Percentiles rank a stretch among this genome's conserved stretches.
Evolutionary conservation across 2,888 invertebrate genomes (phyloP).

Genomic region (Euplagia quadripunctaria): DNA sequence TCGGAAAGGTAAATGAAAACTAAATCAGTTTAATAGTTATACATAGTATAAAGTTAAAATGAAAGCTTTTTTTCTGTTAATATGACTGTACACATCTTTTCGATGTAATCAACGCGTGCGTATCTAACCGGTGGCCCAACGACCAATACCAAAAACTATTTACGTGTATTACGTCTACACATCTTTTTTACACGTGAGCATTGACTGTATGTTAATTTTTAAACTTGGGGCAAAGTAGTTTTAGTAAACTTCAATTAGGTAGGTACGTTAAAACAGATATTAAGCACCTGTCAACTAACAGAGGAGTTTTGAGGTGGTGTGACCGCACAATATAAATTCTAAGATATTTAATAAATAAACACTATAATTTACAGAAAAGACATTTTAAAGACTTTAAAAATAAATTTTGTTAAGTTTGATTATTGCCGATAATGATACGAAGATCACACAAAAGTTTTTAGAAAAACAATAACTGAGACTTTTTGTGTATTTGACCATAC

Average conservation of each 20-base stretch:
- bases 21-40: slow-evolving; percentile 11
- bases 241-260: background rate
- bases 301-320: background rate
- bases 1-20: slow-evolving; percentile 57
- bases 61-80: background rate
- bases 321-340: background rate
- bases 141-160: background rate
- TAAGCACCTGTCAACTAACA: background rate
- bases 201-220: background rate
- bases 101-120: background rate
- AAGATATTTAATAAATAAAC: background rate
- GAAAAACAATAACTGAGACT: background rate
- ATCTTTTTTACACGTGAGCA: background rate
- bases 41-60: background rate
- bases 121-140: background rate
- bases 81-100: background rate
- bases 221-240: too few species aligned
- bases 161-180: background rate
- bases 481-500: background rate
- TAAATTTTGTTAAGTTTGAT: background rate
- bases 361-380: background rate
- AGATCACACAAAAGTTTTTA: background rate
- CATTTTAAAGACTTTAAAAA: background rate
- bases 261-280: background rate
- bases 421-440: background rate